phyloP scores from a whole-genome alignment of 2,797 vertebrate species.

The Peromyscus nudipes region DNA sequence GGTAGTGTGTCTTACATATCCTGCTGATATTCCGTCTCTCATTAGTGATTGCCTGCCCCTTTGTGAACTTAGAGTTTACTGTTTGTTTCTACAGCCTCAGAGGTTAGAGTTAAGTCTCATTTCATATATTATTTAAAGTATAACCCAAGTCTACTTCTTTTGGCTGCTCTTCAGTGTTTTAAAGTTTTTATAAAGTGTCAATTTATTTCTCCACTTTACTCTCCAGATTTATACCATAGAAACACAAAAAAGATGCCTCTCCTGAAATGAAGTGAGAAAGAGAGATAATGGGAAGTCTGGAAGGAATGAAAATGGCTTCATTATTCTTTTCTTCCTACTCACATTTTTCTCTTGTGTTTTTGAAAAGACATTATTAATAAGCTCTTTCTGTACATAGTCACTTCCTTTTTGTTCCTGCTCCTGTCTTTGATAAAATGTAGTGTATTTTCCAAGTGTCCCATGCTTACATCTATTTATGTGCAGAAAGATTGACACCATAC shows the following conservation, averaged over 20 bases:
- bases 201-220: conserved; percentile 55
- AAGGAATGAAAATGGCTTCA: conserved; percentile 67
- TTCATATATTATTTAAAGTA: conserved; percentile 45
- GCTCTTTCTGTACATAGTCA: conserved; percentile 47
- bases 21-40: neutral
- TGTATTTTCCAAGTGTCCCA: conserved; percentile 54
- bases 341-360: conserved; percentile 65
- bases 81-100: neutral
- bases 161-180: conserved; percentile 26
- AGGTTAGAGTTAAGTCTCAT: neutral
- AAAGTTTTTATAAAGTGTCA: conserved; percentile 56
- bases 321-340: conserved; percentile 57
- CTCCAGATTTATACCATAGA: conserved; percentile 36
- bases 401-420: conserved; percentile 28
- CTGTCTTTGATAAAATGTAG: conserved; percentile 53
- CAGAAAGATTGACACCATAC: conserved; percentile 48
- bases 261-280: conserved; percentile 47
- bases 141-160: conserved; percentile 2
- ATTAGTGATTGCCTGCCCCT: neutral
- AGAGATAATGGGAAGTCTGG: conserved; percentile 51
- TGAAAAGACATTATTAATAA: conserved; percentile 49
- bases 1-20: neutral
- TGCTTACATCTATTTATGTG: conserved; percentile 1
- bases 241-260: conserved; percentile 54
- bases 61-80: conserved; percentile 17